Evolutionary conservation across 1,140 invertebrate species (phyloP), one percentile per base, ranked within the genome.

Genomic region (Drosophila prosaltans): DNA sequence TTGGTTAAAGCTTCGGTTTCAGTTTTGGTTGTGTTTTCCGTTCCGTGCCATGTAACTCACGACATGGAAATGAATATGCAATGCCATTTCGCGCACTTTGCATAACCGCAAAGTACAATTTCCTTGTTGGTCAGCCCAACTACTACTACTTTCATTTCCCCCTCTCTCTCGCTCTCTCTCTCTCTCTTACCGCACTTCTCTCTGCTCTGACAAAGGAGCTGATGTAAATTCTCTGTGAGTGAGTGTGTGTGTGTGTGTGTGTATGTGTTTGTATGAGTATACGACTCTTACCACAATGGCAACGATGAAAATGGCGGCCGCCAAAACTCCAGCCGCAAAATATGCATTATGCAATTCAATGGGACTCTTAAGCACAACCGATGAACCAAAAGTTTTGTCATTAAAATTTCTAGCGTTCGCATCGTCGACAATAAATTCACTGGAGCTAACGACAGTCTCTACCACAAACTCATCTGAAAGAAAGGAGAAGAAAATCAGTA

Each of bases 291-390:
- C 95, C 88, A 95, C 95, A 58, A 95, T 92, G 16, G 94, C 94
- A 59, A 96, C 95, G 72, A 96, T 95, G 64, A 95, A 93, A 54
- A 95, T 94, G 26, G 95, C 95, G 45, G 94, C 94, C 26, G 94
- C 94, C 43, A 96, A 93, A 1, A 95, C 95, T n/a, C 95, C 95
- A 26, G 94, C 95, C 11, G 95, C 95, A 75, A 96, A 95, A 91
- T 95, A 96, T 63, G 95, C 94, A 92, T 95, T 95, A 92, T 96
- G 95, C 72, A 95, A 93, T 79, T 92, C 91, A 89, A 92, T 90
- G 76, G 91, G 82, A 78, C 91, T 91, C 80, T 92, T 92, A 74
- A 92, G 81, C 68, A 92, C 90, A 81, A 83, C 88, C 79, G 91
- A 91, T 86, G 91, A 91, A 89, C 63, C 95, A 94, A 92, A 95